Conservation (phyloP, 2,888 invertebrate species). For the Rhaphigaster nebulosa region DNA sequence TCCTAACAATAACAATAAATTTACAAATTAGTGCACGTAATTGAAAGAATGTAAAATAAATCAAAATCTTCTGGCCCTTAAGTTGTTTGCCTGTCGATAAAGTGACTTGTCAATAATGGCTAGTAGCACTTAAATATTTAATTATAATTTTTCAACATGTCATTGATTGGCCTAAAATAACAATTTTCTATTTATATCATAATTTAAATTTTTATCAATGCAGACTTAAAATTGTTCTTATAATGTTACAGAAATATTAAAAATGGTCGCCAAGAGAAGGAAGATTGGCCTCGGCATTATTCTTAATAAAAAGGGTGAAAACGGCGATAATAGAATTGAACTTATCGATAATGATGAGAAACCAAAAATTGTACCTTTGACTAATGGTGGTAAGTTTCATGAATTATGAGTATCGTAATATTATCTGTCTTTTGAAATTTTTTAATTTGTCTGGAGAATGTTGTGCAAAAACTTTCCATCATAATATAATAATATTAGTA, state of each 20-base stretch:
- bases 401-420: background rate
- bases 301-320: background rate
- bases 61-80: no score
- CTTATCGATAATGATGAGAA: background rate
- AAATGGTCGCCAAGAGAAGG: slow-evolving; percentile 50
- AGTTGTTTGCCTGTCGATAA: no score
- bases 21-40: no score
- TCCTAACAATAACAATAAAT: no score
- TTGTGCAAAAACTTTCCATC: no score
- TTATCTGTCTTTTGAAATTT: background rate
- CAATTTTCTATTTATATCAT: background rate
- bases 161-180: no score
- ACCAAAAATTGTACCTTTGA: slow-evolving; percentile 2
- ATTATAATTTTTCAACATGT: no score
- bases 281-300: slow-evolving; percentile 10
- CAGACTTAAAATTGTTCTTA: background rate
- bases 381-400: slow-evolving; percentile 18
- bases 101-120: no score
- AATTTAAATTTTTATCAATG: background rate
- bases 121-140: no score
- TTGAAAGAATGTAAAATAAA: no score
- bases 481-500: no score
- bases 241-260: slow-evolving; percentile 34
- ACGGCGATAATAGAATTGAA: background rate
- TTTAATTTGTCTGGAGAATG: background rate